Conservation (phyloP, 2,113 vertebrate species). For the Cettia cetti region DNA sequence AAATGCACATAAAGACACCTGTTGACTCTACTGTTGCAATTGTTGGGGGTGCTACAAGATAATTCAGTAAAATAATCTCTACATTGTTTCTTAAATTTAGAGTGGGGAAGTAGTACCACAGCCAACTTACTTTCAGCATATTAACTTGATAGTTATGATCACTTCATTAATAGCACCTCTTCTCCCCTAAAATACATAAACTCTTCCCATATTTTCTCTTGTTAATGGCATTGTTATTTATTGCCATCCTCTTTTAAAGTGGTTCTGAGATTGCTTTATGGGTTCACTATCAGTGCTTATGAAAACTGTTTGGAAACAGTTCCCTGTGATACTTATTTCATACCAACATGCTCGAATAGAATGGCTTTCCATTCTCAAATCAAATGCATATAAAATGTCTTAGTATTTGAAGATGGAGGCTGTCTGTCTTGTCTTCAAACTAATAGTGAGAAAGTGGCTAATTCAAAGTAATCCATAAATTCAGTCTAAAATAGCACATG, state of each 20-base stretch:
- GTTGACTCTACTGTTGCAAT: background rate
- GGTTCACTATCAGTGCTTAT: background rate
- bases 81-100: background rate
- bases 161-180: background rate
- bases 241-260: background rate
- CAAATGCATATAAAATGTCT: background rate
- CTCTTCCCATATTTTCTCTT: background rate
- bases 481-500: background rate
- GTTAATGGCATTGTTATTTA: background rate
- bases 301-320: background rate
- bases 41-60: background rate
- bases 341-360: background rate
- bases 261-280: background rate
- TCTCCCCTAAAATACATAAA: background rate
- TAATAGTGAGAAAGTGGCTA: background rate
- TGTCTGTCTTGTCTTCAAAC: background rate
- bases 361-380: background rate
- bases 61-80: background rate
- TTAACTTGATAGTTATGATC: background rate
- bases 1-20: background rate
- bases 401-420: background rate
- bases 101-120: background rate
- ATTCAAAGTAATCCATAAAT: background rate
- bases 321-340: background rate
- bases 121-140: background rate